Evolutionary conservation across 1,140 invertebrate species (phyloP), one percentile per base, ranked within the genome.

Genomic region (Sitophilus oryzae): DNA sequence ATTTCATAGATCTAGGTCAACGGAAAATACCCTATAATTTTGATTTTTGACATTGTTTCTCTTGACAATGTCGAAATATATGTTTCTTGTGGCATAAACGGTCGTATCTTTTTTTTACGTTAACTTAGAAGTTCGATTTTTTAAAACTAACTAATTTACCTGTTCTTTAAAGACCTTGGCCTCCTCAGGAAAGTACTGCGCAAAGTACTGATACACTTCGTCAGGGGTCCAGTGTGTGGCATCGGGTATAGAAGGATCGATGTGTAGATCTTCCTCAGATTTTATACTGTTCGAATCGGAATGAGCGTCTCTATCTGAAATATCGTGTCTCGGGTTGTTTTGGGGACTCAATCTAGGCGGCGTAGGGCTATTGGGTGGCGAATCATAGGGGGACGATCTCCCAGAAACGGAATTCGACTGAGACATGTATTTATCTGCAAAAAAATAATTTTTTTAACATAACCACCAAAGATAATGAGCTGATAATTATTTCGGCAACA

Each of bases 201-300:
- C 75, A 66, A 92, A 89, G 74, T 90, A 93, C 15, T 82, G 75
- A 67, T 83, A 87, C 1, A 93, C 89, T 70, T 93, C 85, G 55
- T 87, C 82, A 6, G 82, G 79, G 3, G 82, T 82, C 90, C 90
- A 94, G 64, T 83, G 77, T 1, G 81, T 80, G 9, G 87, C 86
- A 74, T 91, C 86, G 15, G 88, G 88, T 65, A 89, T 84, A 56
- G 74, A 79, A 19, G 79, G 78, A 72, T 86, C 83, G 50, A 85
- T 78, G 41, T 66, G 60, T 18, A 57, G 58, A 40, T 71, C 68
- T 48, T 70, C 69, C 1, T 56, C 58, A 47, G 66, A 65, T 56
- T 70, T 67, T 18, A 51, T 41, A 47, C 67, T 67, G 47, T 67
- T 61, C 0, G 62, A 62, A 54, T 72, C 70, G 2, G 66, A 66